Evolutionary conservation across 2,113 vertebrate genomes (phyloP), one percentile per base, ranked within the genome.

Genomic region (Dicaeum eximium): DNA sequence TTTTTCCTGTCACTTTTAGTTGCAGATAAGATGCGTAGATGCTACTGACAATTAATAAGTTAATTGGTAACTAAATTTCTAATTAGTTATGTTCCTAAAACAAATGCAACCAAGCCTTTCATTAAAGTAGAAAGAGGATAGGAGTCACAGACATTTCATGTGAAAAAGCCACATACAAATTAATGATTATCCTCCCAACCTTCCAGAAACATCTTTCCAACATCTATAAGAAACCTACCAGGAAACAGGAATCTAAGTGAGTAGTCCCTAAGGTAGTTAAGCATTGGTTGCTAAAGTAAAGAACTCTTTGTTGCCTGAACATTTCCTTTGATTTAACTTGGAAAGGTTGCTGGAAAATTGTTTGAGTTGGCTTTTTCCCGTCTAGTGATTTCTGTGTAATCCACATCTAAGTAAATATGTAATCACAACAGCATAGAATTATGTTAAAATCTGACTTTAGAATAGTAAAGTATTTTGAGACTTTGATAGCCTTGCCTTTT

Each of bases 271-370:
- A 18, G 51, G 88, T 70, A 74, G 71, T 85, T 86, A 92, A 92
- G 72, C 44, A 48, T 7, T 86, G 47, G 67, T 86, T 94, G 67
- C 71, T 93, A 44, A 82, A 82, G 78, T 95, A 95, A 95, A 94
- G 90, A 86, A 54, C 35, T 93, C 94, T 93, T 96, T 94, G 88
- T 95, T 48, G 3, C 80, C 42, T 13, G 10, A 88, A 86, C 28
- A 77, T 23, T 88, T 94, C 40, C 51, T 88, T 90, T 80, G 56
- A 94, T 95, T 93, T 92, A 78, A 78, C 86, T 96, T 96, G 88
- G 91, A 94, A 95, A 50, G 2, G 7, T 62, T 88, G 16, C 58
- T 88, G 86, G 58, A 93, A 96, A 94, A 92, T 58, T 64, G 61
- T 92, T 94, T 87, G 50, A 88, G 64, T 90, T 93, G 88, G 74